Evolutionary conservation across 30 jellyfish, hydroid and myxozoan species (phyloP).

Genomic region (Chironex yamaguchii): DNA sequence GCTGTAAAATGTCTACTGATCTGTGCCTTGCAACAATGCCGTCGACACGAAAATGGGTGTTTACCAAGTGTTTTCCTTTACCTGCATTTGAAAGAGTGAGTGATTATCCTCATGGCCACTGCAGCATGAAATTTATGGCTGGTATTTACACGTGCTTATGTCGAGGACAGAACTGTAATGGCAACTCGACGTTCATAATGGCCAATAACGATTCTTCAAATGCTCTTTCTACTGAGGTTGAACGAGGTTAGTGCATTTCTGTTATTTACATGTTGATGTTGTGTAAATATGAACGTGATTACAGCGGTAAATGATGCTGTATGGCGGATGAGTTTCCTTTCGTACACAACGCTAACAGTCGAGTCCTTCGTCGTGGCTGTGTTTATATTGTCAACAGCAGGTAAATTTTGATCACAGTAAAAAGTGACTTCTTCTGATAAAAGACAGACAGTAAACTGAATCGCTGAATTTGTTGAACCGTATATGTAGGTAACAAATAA

Average conservation of each 20-base stretch:
- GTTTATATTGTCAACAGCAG: too few relatives aligned
- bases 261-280: too few relatives aligned
- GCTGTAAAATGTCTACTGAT: background rate
- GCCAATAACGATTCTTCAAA: background rate
- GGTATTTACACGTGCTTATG: background rate
- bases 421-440: too few relatives aligned
- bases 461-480: too few relatives aligned
- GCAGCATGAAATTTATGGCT: background rate
- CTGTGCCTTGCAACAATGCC: background rate
- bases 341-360: too few relatives aligned
- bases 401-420: too few relatives aligned
- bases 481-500: too few relatives aligned
- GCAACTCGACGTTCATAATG: background rate
- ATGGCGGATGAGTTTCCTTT: too few relatives aligned
- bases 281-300: too few relatives aligned
- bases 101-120: background rate
- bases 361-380: too few relatives aligned
- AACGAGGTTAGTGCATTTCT: background rate
- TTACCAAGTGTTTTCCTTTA: background rate
- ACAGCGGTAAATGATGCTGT: too few relatives aligned
- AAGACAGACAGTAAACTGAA: too few relatives aligned
- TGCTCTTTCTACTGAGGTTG: background rate
- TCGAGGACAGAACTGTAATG: background rate
- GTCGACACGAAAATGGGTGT: background rate
- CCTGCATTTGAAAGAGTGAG: background rate